A percentile compares a stretch with the other conserved stretches of the same genome.
These are phyloP conservation scores for Oscarella lobularis DNA, from an alignment of 37 sponge, comb jelly and placozoan species.

Conservation along the genomic window DNA sequence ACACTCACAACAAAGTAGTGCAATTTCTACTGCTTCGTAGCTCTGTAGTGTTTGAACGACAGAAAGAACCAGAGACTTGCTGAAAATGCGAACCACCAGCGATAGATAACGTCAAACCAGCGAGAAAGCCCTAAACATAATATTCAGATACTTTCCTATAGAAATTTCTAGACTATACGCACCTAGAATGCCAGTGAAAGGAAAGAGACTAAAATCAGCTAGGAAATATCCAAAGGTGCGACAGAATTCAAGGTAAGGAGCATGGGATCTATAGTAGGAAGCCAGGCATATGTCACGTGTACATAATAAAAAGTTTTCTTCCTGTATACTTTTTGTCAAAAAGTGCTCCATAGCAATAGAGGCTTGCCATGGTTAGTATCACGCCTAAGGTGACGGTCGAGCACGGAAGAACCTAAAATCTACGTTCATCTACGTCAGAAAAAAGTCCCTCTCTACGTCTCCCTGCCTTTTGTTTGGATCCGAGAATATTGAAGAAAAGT, in stretches of 20 bases:
- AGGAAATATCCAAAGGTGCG: neutral
- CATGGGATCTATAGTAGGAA: neutral
- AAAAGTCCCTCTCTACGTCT: neutral
- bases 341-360: neutral
- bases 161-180: neutral
- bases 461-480: neutral
- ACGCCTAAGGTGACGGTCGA: neutral
- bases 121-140: neutral
- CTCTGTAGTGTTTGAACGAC: neutral
- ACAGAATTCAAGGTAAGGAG: neutral
- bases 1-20: too few species aligned
- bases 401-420: neutral
- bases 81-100: neutral
- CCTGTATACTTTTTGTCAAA: neutral
- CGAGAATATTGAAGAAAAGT: slow-evolving; percentile 16
- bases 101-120: neutral
- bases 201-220: neutral
- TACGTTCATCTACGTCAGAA: neutral
- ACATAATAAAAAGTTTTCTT: too few species aligned
- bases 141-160: neutral
- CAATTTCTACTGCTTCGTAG: too few species aligned
- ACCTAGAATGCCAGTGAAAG: neutral
- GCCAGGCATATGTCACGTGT: too few species aligned
- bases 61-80: neutral
- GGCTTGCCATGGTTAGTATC: neutral